A percentile compares a stretch with the other conserved stretches of the same genome.
These are phyloP conservation scores for Phasia obesa DNA, from an alignment of 2,888 invertebrate genomes.

Conservation along the genomic window DNA sequence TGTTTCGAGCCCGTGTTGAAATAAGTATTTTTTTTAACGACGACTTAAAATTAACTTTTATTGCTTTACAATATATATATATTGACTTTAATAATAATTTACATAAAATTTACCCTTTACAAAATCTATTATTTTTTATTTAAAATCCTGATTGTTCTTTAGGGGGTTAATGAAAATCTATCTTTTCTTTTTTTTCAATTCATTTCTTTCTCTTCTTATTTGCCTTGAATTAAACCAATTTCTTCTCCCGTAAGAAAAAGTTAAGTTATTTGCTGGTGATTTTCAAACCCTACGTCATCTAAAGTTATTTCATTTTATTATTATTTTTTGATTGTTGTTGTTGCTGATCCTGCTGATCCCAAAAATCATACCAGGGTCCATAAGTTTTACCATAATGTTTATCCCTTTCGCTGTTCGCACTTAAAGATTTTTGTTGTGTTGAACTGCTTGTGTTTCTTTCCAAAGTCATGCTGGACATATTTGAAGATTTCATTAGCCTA, in stretches of 20 bases:
- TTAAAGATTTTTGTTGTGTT: conserved; percentile 51
- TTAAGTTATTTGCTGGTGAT: conserved; percentile 71
- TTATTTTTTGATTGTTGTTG: conserved; percentile 73
- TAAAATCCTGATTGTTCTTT: conserved; percentile 9
- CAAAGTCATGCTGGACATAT: conserved; percentile 73
- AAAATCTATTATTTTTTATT: conserved; percentile 38
- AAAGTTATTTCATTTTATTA: conserved; percentile 75
- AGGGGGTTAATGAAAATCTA: background rate
- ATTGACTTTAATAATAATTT: conserved; percentile 56
- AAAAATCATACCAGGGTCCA: conserved; percentile 94
- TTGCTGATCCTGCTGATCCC: conserved; percentile 84
- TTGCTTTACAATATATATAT: conserved; percentile 13
- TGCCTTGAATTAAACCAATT: conserved; percentile 72
- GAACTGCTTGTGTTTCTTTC: conserved; percentile 78
- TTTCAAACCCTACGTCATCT: background rate
- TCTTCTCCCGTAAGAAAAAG: conserved; percentile 79
- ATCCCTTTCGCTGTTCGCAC: conserved; percentile 64
- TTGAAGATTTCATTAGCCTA: conserved; percentile 78
- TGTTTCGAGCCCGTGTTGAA: background rate
- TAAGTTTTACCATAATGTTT: conserved; percentile 86
- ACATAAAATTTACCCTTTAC: conserved; percentile 26
- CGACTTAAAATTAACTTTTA: conserved; percentile 7
- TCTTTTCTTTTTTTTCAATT: background rate
- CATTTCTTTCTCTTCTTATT: background rate
- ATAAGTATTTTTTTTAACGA: background rate